Evolutionary conservation across 2,113 vertebrate species (phyloP).

Genomic region (Podarcis raffonei): DNA sequence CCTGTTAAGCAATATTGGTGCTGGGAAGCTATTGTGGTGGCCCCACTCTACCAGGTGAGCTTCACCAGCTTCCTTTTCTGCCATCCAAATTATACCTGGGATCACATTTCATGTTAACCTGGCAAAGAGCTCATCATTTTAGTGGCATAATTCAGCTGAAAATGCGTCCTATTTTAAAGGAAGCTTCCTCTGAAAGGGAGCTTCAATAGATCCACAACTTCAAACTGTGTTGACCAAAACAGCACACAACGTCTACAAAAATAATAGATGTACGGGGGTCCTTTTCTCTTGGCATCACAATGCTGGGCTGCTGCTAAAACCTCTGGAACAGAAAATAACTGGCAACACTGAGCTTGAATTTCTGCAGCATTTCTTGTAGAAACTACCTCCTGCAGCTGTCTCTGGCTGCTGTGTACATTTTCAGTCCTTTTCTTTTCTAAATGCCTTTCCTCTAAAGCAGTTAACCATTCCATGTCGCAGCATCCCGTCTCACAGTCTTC

Average conservation of each 20-base stretch:
- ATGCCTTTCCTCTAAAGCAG: slow-evolving; percentile 20
- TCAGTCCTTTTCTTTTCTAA: slow-evolving; percentile 25
- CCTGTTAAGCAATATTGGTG: too few species aligned
- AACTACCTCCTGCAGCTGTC: slow-evolving; percentile 33
- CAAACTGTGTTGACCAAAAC: background rate
- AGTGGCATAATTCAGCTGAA: too few species aligned
- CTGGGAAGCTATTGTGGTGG: too few species aligned
- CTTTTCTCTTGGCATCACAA: background rate
- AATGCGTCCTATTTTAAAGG: too few species aligned
- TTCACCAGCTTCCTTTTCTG: too few species aligned
- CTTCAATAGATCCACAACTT: background rate
- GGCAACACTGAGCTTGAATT: background rate
- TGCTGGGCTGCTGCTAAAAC: background rate
- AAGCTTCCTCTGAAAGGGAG: too few species aligned
- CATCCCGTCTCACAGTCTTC: slow-evolving; percentile 51
- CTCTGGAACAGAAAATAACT: slow-evolving; percentile 29
- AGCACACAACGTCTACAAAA: background rate
- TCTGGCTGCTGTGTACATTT: background rate
- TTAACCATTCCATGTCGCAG: slow-evolving; percentile 30
- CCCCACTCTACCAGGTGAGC: too few species aligned
- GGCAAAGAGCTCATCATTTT: too few species aligned
- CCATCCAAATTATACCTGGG: too few species aligned
- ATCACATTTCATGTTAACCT: too few species aligned
- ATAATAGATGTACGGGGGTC: background rate
- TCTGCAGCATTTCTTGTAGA: slow-evolving; percentile 25